Evolutionary conservation across 2,113 vertebrate species (phyloP), one percentile per base, ranked within the genome.

Genomic region (Felis chaus): DNA sequence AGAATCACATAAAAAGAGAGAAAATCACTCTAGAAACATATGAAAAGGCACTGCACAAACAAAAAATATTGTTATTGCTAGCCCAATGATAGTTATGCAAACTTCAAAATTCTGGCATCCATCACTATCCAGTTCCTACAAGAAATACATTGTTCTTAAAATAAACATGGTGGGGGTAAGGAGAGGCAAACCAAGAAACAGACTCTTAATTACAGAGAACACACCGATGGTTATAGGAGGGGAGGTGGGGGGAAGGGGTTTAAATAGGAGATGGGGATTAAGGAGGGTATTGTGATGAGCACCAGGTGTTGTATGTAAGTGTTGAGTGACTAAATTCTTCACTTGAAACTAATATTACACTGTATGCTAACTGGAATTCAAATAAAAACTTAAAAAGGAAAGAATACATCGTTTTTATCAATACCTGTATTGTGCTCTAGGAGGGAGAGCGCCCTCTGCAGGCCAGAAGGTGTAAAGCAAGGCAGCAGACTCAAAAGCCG

Each of bases 101-200:
- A 73, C 76, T 84, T 93, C 50, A 86, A 78, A 95, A 89, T 68
- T 73, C 61, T 96, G 79, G 55, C 71, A 81, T 73, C 45, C 63
- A 3, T 36, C 65, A 87, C 16, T 55, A 68, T 39, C 36, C 36
- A 88, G 69, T 78, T 31, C n/a, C 48, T 48, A 92, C 21, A 57
- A 80, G 83, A 92, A 80, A 41, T 6, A 74, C 15, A 86, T 45
- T 31, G 7, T 36, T 48, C 16, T 41, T 23, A 3, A 79, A 79
- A 48, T 41, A 15, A 78, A 48, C 74, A 48, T 48, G 45, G 13
- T 25, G 6, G 25, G 27, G 25, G 7, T 27, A 76, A 76, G 13
- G 73, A 76, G 27, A 48, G 41, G 13, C 41, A 78, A 78, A 78
- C 27, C 73, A 76, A 76, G 41, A 78, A 78, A 31, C 13, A 15